These are phyloP conservation scores for Sussaba pulchella DNA, from an alignment of 2,888 invertebrate species.

Conservation along the genomic window DNA sequence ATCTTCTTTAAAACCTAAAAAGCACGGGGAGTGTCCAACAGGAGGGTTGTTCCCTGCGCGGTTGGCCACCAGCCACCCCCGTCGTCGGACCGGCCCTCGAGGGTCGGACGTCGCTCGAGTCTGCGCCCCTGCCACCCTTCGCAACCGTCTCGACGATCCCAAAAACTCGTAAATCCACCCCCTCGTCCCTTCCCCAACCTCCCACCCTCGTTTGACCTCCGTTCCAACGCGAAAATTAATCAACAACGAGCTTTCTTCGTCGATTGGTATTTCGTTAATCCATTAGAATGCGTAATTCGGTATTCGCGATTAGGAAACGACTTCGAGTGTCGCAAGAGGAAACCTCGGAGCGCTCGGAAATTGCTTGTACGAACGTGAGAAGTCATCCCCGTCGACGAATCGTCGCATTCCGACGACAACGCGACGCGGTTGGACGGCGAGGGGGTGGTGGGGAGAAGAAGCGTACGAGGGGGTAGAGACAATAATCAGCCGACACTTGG, in stretches of 20 bases:
- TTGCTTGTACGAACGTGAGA: constrained; percentile 52
- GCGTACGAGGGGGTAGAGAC: constrained; percentile 33
- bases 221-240: too few species aligned
- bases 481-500: constrained; percentile 64
- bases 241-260: background rate
- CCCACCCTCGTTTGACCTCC: background rate
- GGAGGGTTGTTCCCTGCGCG: constrained; percentile 66
- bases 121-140: constrained; percentile 36
- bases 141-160: background rate
- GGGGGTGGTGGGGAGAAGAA: background rate
- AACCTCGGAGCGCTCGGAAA: constrained; percentile 45
- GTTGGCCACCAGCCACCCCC: constrained; percentile 64
- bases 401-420: constrained; percentile 60
- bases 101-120: constrained; percentile 42
- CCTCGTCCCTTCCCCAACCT: background rate
- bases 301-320: constrained; percentile 12
- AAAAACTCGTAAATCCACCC: constrained; percentile 32
- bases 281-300: background rate
- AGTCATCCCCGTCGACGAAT: constrained; percentile 60
- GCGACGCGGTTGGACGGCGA: background rate
- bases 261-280: background rate
- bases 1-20: too few species aligned
- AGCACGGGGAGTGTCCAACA: constrained; percentile 73
- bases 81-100: constrained; percentile 1
- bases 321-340: constrained; percentile 45